Evolutionary conservation across 2,888 invertebrate species (phyloP), one percentile per base, ranked within the genome.

Genomic region (Pogonocherus hispidulus): DNA sequence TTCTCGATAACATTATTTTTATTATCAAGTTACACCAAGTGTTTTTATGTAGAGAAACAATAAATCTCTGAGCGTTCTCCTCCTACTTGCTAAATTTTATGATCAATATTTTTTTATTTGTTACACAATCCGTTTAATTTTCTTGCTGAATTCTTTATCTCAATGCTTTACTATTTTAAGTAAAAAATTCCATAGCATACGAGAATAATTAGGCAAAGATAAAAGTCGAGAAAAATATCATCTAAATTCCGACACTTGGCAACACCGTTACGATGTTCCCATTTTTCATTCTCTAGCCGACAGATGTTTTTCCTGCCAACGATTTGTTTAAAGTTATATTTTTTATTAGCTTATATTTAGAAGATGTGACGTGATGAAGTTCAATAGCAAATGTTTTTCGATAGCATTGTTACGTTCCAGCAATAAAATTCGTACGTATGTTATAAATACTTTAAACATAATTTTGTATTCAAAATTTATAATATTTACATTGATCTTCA

Each of bases 341-440:
- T 57, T 57, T 57, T 57, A 57, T 57, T n/a, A 44, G 23, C 22
- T 44, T 57, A 57, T 57, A 57, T 57, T 57, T 57, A 57, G 57
- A 57, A 1, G 4, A 11, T 18, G 44, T 57, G 57, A 57, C 57
- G 57, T 46, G 16, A 46, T 57, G 57, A 57, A 57, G 57, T 57
- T 57, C 57, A 57, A 57, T 46, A 57, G 44, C 57, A 57, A 57
- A 57, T 27, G 22, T 41, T 55, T 16, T 27, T 14, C 18, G 52
- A 32, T 52, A 32, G 52, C 22, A 51, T 51, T 14, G 23, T 51
- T 22, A 51, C 49, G 49, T 51, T n/a, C 3, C 23, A 4, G 20
- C 23, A 23, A 51, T 23, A 23, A 51, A 51, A n/a, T 51, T 51
- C 23, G 5, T 11, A 9, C 32, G 32, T 32, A 11, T 9, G 9